These are phyloP conservation scores for Adoxophyes honmai DNA, from an alignment of 1,140 invertebrate genomes.

Conservation along the genomic window DNA sequence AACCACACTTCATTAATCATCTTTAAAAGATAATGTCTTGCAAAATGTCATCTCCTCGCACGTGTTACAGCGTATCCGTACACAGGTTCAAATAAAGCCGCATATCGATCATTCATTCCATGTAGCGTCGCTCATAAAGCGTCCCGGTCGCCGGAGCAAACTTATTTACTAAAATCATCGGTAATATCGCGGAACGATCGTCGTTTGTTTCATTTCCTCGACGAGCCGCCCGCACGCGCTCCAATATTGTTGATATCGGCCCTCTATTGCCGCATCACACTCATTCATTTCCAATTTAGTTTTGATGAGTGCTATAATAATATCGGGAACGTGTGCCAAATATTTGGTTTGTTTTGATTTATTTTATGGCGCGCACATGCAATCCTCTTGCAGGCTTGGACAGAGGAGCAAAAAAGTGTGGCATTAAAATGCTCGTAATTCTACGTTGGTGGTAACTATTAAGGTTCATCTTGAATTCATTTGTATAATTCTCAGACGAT, in stretches of 20 bases:
- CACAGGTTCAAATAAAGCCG: too few species aligned
- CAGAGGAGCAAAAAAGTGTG: too few species aligned
- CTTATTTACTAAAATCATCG: slow-evolving; percentile 26
- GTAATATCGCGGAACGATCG: slow-evolving; percentile 32
- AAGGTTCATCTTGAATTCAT: not conserved
- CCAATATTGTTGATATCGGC: slow-evolving; percentile 32
- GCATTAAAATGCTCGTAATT: too few species aligned
- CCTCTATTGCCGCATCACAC: slow-evolving; percentile 24
- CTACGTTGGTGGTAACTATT: too few species aligned
- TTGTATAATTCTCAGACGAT: not conserved
- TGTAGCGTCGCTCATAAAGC: not conserved
- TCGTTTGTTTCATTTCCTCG: slow-evolving; percentile 42
- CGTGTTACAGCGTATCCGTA: too few species aligned
- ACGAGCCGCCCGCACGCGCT: slow-evolving; percentile 15
- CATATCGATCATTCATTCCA: slow-evolving; percentile 6
- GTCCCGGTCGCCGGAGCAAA: not conserved
- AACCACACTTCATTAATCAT: too few species aligned
- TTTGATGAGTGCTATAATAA: slow-evolving; percentile 55
- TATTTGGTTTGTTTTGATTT: slow-evolving; percentile 21
- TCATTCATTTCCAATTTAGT: slow-evolving; percentile 58
- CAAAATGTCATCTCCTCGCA: too few species aligned
- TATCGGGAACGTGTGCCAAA: slow-evolving; percentile 33
- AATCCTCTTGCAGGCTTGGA: too few species aligned
- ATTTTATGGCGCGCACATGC: not conserved
- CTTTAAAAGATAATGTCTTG: too few species aligned